Percentiles rank a stretch among this genome's conserved stretches.
Conservation (phyloP, 1,140 invertebrate species). For the Formica exsecta region DNA sequence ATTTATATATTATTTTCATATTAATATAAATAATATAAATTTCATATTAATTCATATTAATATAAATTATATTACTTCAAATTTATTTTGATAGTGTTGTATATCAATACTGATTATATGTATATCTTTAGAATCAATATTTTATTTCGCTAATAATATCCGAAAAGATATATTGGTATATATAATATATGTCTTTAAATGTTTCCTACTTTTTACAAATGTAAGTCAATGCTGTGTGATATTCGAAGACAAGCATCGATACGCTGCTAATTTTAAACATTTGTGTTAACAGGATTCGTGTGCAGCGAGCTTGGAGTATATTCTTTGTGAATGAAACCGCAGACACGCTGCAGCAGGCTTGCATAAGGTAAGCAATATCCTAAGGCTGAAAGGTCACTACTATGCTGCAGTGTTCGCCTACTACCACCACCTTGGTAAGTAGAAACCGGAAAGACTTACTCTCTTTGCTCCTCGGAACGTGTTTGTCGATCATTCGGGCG, state of each 20-base stretch:
- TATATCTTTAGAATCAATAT: not conserved
- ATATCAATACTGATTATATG: too few relatives aligned
- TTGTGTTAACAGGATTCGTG: conserved; percentile 5
- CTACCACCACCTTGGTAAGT: not conserved
- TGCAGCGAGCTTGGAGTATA: not conserved
- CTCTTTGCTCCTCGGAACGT: conserved; percentile 1
- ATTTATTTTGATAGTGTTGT: not conserved
- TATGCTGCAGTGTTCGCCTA: conserved; percentile 26
- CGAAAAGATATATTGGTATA: not conserved
- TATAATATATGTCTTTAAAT: conserved; percentile 7
- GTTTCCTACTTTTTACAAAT: conserved; percentile 13
- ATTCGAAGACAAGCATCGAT: conserved; percentile 6
- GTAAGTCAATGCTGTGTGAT: not conserved
- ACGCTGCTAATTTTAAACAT: conserved; percentile 24
- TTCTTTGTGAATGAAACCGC: conserved; percentile 66
- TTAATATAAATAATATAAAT: not conserved
- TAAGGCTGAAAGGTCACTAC: conserved; percentile 71
- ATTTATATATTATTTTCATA: not conserved
- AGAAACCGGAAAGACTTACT: conserved; percentile 48
- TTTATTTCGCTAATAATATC: not conserved
- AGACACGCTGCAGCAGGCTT: conserved; percentile 54
- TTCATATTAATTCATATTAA: not conserved
- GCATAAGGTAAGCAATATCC: conserved; percentile 65
- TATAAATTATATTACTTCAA: not conserved
- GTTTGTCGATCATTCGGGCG: not conserved